Base-by-base conservation (phyloP, 2,888 invertebrate genomes). In the Brenthis ino region DNA sequence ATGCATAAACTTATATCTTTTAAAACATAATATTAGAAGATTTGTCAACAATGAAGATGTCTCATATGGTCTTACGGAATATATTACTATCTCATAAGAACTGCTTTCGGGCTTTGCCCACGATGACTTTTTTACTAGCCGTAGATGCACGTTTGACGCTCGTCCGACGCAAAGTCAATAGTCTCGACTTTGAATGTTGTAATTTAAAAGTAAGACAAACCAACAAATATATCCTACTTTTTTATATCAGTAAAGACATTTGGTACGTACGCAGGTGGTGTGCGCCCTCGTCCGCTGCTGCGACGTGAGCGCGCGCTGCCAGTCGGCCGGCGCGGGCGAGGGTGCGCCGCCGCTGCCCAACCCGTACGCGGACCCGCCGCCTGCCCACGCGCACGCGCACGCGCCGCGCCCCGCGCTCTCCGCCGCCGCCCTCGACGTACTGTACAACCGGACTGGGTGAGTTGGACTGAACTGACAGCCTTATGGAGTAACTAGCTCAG, bases 231-330 rank as follows among this genome's bases (percentile, higher is more conserved):
- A 28, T 28, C 5, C 4, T 28, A 28, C 3, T 28, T 28, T 28
- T 4, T 28, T 28, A 28, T 28, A 4, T 28, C 5, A 28, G 4
- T 28, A 28, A 28, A 28, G 3, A 28, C 28, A 28, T 28, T 28
- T 28, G 28, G 4, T 28, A 0, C 5, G 28, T 43, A 6, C n/a
- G 3, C 75, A 93, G 93, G 94, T 96, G 73, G 98, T 99, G 66
- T 98, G 98, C 69, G 96, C 96, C 86, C 92, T 99, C 77, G 95
- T 98, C 76, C 95, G 99, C 67, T 98, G 98, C 88, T 98, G 98
- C 91, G 98, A 99, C 93, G 96, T 98, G 69, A 95, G 96, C 72
- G 86, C 93, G 64, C 94, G 94, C 79, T 95, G 94, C 78, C 94
- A 94, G 86, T 95, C 95, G 51, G 87, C 87, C 57, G 75, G 68